Percentiles rank a stretch among this genome's conserved stretches.
Evolutionary conservation across 2,888 invertebrate genomes (phyloP).

Genomic region (Epinotia ramella): DNA sequence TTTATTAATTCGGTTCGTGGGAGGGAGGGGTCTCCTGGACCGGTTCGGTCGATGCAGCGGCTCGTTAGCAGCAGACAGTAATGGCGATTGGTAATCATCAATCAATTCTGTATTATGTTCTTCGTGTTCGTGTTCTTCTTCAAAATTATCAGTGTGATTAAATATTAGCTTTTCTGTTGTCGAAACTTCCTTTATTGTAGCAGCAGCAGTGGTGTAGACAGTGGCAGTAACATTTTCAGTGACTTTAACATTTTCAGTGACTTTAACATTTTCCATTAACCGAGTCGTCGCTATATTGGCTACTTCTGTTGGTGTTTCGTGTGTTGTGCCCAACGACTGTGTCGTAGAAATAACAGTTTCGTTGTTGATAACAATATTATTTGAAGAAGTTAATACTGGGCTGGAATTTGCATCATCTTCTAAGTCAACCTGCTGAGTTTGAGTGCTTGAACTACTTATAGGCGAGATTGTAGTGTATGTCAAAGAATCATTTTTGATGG

Average conservation of each 20-base stretch:
- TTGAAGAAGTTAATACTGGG: not conserved
- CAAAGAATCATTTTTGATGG: not conserved
- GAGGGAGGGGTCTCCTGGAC: conserved; percentile 71
- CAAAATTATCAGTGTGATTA: conserved; percentile 38
- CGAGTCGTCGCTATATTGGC: conserved; percentile 29
- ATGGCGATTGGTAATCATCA: conserved; percentile 75
- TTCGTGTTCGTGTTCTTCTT: conserved; percentile 48
- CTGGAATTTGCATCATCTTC: conserved; percentile 3
- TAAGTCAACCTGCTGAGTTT: not conserved
- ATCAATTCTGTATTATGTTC: conserved; percentile 57
- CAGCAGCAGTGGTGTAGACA: conserved; percentile 46
- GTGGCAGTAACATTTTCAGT: conserved; percentile 26
- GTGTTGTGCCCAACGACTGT: not conserved
- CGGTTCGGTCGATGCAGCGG: conserved; percentile 74
- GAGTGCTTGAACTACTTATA: conserved; percentile 5
- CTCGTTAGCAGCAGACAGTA: conserved; percentile 78
- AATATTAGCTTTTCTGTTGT: conserved; percentile 44
- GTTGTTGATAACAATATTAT: conserved; percentile 1
- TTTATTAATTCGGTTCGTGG: conserved; percentile 70
- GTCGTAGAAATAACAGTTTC: conserved; percentile 13
- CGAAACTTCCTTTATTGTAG: conserved; percentile 42
- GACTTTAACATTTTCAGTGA: conserved; percentile 29
- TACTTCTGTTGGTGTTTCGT: conserved; percentile 4
- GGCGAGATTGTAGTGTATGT: not conserved
- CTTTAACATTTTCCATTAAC: conserved; percentile 39